A percentile compares a stretch with the other conserved stretches of the same genome.
These are phyloP conservation scores for Acrocyrtus sp. DNA, from an alignment of 2,888 invertebrate genomes.

Conservation along the genomic window DNA sequence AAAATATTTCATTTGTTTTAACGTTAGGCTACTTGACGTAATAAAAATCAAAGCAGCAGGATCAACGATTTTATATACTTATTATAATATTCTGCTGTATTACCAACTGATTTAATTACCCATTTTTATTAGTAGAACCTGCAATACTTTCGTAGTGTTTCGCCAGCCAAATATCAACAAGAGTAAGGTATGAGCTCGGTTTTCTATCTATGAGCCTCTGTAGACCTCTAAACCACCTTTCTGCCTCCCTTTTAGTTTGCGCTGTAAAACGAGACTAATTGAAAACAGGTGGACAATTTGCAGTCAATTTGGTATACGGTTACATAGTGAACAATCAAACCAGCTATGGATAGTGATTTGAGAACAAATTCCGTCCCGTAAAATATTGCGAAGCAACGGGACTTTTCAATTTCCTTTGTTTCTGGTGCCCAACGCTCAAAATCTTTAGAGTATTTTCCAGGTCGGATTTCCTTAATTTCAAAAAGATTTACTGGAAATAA, in stretches of 20 bases:
- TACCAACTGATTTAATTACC: conserved; percentile 2
- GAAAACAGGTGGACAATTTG: not conserved
- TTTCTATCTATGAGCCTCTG: conserved; percentile 45
- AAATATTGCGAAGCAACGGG: conserved; percentile 41
- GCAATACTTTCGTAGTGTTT: conserved; percentile 44
- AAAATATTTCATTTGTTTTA: conserved; percentile 53
- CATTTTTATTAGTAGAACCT: conserved; percentile 1
- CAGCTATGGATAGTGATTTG: conserved; percentile 47
- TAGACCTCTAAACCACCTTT: conserved; percentile 45
- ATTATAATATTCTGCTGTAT: no score
- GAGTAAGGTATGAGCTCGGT: conserved; percentile 34
- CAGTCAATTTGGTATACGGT: no score
- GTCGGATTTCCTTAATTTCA: conserved; percentile 54
- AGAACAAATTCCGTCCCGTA: conserved; percentile 53
- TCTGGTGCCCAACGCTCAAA: conserved; percentile 50
- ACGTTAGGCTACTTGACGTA: conserved; percentile 22
- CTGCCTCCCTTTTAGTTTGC: conserved; percentile 46
- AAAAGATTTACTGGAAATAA: conserved; percentile 50
- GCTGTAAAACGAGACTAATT: no score
- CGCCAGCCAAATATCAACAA: conserved; percentile 47
- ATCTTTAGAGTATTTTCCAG: conserved; percentile 45
- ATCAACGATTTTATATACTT: not conserved
- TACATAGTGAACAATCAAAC: no score
- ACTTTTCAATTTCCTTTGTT: conserved; percentile 44
- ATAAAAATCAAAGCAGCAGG: not conserved